Evolutionary conservation across 2,888 invertebrate genomes (phyloP).

Genomic region (Ectemnius continuus): DNA sequence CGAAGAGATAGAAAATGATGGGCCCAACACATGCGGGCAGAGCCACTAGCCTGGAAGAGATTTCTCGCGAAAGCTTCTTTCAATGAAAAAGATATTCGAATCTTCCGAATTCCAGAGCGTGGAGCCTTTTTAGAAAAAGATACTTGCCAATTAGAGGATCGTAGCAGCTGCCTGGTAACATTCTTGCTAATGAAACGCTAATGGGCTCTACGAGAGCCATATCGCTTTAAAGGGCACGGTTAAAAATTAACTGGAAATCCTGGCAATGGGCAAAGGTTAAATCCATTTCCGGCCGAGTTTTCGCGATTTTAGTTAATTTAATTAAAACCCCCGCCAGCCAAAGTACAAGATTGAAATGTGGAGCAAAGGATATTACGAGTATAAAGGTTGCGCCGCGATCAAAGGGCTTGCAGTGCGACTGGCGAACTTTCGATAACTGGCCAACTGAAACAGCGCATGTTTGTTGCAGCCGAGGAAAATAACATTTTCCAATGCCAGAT

Average conservation of each 20-base stretch:
- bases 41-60: conserved; percentile 1
- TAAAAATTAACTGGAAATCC: too few species aligned
- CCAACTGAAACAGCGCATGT: conserved; percentile 8
- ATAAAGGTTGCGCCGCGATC: not conserved
- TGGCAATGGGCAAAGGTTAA: not conserved
- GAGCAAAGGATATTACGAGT: not conserved
- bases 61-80: too few species aligned
- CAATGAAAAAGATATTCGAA: too few species aligned
- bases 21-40: conserved; percentile 26
- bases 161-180: too few species aligned
- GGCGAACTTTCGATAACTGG: not conserved
- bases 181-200: too few species aligned
- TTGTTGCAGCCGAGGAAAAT: conserved; percentile 51
- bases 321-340: too few species aligned
- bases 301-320: not conserved
- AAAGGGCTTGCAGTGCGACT: not conserved
- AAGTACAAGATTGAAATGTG: not conserved
- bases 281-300: not conserved
- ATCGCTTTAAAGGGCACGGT: too few species aligned
- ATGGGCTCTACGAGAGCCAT: too few species aligned
- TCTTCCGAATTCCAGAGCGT: too few species aligned
- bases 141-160: too few species aligned
- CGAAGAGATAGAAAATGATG: conserved; percentile 38
- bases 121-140: too few species aligned
- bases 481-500: conserved; percentile 54